Evolutionary conservation across 2,797 vertebrate species (phyloP).

Genomic region (Pipistrellus kuhlii): DNA sequence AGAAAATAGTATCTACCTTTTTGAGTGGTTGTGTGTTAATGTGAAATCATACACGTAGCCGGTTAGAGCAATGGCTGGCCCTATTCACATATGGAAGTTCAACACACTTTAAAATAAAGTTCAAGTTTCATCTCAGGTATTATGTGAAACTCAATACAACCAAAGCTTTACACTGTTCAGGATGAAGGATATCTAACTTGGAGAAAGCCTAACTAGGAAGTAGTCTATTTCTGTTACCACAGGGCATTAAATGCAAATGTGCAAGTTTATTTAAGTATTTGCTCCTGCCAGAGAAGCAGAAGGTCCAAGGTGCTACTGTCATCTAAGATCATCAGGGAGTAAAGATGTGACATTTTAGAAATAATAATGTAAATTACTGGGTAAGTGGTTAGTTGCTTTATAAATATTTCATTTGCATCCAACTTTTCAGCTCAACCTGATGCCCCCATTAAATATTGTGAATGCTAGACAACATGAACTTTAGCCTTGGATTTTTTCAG

Average conservation of each 20-base stretch:
- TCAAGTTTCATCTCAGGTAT: neutral
- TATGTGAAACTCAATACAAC: neutral
- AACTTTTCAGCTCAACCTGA: constrained; percentile 10
- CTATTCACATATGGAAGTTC: neutral
- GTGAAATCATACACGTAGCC: neutral
- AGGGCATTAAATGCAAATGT: neutral
- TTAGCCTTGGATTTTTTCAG: constrained; percentile 37
- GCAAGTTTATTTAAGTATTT: constrained; percentile 64
- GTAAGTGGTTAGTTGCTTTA: constrained; percentile 58
- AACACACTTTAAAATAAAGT: neutral
- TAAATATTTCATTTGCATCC: constrained; percentile 60
- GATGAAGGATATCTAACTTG: constrained; percentile 7
- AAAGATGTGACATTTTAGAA: constrained; percentile 67
- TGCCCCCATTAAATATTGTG: constrained; percentile 26
- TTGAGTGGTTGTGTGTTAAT: neutral
- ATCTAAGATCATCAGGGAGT: neutral
- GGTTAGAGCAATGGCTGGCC: neutral
- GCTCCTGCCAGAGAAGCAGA: constrained; percentile 24
- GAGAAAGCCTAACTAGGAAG: neutral
- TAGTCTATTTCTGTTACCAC: constrained; percentile 39
- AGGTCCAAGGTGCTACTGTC: neutral
- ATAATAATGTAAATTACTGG: constrained; percentile 42
- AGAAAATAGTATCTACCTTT: neutral
- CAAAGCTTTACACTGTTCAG: neutral
- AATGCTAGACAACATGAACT: constrained; percentile 43